phyloP scores from a whole-genome alignment of 2,797 vertebrate species.

The Hydrophis major region DNA sequence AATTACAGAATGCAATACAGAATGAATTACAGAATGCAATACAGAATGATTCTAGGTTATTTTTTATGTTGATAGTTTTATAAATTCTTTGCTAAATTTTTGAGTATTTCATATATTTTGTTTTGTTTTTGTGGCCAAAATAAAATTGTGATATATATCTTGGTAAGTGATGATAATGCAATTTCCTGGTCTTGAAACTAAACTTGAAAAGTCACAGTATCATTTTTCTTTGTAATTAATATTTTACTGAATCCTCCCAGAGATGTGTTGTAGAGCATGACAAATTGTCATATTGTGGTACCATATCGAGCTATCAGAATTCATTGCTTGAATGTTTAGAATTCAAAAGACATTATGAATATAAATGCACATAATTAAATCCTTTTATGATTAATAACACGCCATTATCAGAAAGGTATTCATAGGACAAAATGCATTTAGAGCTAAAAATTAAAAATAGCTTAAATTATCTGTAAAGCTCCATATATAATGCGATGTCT shows the following conservation, averaged over 20 bases:
- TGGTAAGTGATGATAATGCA: conserved; percentile 24
- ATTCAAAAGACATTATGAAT: conserved; percentile 28
- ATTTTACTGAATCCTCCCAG: conserved; percentile 10
- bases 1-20: neutral
- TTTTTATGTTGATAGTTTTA: neutral
- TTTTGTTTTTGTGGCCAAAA: neutral
- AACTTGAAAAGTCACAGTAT: conserved; percentile 21
- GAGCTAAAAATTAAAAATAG: conserved; percentile 5
- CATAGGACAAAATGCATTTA: neutral
- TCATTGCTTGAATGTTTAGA: conserved; percentile 21
- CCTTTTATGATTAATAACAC: conserved; percentile 15
- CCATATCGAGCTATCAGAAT: conserved; percentile 26
- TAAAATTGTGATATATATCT: neutral
- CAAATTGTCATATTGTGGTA: conserved; percentile 28
- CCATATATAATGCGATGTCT: neutral
- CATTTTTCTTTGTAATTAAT: conserved; percentile 22
- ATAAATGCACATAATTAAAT: conserved; percentile 28
- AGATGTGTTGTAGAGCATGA: conserved; percentile 19
- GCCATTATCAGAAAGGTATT: conserved; percentile 14
- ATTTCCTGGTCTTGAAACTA: conserved; percentile 7
- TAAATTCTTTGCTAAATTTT: neutral
- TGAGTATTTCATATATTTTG: neutral
- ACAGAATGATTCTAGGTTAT: neutral
- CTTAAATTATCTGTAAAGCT: neutral
- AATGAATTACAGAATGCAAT: neutral